Evolutionary conservation across 2,888 invertebrate species (phyloP).

Genomic region (Euzophera pinguis): DNA sequence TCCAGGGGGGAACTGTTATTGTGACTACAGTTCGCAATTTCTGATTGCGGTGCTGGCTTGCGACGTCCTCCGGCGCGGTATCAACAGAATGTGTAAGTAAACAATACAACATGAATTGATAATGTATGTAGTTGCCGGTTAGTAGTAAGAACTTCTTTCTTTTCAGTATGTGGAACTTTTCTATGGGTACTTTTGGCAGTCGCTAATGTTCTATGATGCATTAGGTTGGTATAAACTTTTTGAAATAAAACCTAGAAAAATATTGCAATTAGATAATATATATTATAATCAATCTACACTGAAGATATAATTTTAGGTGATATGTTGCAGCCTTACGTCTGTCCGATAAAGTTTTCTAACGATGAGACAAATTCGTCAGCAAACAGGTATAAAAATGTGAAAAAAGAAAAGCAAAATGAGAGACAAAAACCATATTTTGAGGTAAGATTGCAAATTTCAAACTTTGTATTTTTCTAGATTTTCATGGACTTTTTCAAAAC

Average conservation of each 20-base stretch:
- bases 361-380: conserved; percentile 35
- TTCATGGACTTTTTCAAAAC: neutral
- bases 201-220: neutral
- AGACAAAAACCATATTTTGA: conserved; percentile 25
- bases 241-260: neutral
- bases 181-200: conserved; percentile 13
- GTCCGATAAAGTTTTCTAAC: conserved; percentile 60
- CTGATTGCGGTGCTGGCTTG: conserved; percentile 62
- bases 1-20: conserved; percentile 70
- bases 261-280: no score
- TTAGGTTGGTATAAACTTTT: neutral
- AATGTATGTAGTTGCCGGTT: neutral
- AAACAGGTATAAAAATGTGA: conserved; percentile 28
- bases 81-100: conserved; percentile 62
- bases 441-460: neutral
- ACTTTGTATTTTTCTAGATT: neutral
- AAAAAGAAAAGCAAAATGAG: conserved; percentile 29
- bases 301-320: conserved; percentile 66
- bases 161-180: conserved; percentile 20
- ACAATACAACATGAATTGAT: conserved; percentile 12
- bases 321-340: conserved; percentile 75
- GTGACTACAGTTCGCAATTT: conserved; percentile 64
- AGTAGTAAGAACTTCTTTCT: conserved; percentile 8
- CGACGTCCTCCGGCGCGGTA: conserved; percentile 60
- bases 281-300: conserved; percentile 9